These are phyloP conservation scores for Porites lutea DNA, from an alignment of 64 coral and sea anemone species.

Conservation along the genomic window DNA sequence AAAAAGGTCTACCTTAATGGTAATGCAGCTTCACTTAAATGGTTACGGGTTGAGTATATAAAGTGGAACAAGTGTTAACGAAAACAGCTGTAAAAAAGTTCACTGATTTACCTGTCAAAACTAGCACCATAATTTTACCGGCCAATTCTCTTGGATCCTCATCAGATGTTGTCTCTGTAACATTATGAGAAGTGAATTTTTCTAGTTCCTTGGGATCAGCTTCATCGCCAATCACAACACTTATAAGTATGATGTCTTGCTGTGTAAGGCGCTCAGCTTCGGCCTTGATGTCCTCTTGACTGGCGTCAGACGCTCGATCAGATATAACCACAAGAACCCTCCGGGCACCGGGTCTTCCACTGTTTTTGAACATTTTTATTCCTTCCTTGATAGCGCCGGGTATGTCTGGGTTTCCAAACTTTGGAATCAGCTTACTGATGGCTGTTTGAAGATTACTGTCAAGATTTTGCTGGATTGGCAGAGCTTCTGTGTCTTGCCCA, in stretches of 20 bases:
- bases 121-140: constrained; percentile 62
- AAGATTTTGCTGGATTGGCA: neutral
- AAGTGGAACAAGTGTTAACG: too few relatives aligned
- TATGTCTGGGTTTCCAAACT: constrained; percentile 65
- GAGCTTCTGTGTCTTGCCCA: constrained; percentile 8
- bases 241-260: constrained; percentile 41
- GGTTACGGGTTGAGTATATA: too few relatives aligned
- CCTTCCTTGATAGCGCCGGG: constrained; percentile 52
- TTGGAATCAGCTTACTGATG: constrained; percentile 17
- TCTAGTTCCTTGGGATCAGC: constrained; percentile 60
- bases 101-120: constrained; percentile 63
- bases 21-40: too few relatives aligned
- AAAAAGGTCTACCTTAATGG: too few relatives aligned
- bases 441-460: neutral
- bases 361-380: constrained; percentile 65
- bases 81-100: too few relatives aligned
- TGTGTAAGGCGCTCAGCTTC: constrained; percentile 42
- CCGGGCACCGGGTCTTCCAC: constrained; percentile 55
- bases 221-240: constrained; percentile 69
- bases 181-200: constrained; percentile 54
- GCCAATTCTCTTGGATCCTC: constrained; percentile 68
- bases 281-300: constrained; percentile 24
- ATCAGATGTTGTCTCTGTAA: neutral
- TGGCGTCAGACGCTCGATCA: constrained; percentile 26
- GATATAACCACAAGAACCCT: constrained; percentile 71